Evolutionary conservation across 2,888 invertebrate genomes (phyloP).

Genomic region (Chrysolina oricalcia): DNA sequence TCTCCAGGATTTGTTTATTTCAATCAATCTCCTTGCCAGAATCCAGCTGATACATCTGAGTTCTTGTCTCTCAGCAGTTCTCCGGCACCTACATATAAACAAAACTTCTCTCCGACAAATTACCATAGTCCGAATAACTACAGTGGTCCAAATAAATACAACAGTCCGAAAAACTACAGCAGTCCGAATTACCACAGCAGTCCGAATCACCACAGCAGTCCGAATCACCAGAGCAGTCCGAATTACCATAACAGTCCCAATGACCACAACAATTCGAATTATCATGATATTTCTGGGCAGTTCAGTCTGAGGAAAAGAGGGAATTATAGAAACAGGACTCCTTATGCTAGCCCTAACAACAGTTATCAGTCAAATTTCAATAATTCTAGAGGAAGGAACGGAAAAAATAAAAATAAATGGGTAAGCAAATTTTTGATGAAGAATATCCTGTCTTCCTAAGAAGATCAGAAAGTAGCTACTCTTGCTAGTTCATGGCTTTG

Average conservation of each 20-base stretch:
- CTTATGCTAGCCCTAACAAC: slow-evolving; percentile 38
- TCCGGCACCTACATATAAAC: slow-evolving; percentile 29
- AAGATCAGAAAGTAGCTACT: too few species aligned
- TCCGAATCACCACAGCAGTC: background rate
- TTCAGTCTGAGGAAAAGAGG: slow-evolving; percentile 41
- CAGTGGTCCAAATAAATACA: slow-evolving; percentile 37
- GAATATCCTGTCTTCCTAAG: too few species aligned
- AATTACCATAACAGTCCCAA: too few species aligned
- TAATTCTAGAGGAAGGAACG: slow-evolving; percentile 40
- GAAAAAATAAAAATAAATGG: slow-evolving; percentile 34
- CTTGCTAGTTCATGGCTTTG: too few species aligned
- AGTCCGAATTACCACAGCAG: background rate
- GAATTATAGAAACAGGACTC: background rate
- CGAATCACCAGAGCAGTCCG: too few species aligned
- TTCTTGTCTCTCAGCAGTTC: slow-evolving; percentile 46
- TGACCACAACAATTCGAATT: slow-evolving; percentile 33
- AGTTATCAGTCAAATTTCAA: slow-evolving; percentile 40
- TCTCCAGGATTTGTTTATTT: slow-evolving; percentile 52
- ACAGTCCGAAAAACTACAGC: slow-evolving; percentile 35
- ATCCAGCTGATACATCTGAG: slow-evolving; percentile 42
- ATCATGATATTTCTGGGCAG: slow-evolving; percentile 42
- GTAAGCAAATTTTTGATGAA: slow-evolving; percentile 20
- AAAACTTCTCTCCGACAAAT: slow-evolving; percentile 35
- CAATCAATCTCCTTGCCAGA: slow-evolving; percentile 33
- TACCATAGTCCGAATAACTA: slow-evolving; percentile 44